Evolutionary conservation across 2,797 vertebrate species (phyloP).

Genomic region (Gymnothorax javanicus): DNA sequence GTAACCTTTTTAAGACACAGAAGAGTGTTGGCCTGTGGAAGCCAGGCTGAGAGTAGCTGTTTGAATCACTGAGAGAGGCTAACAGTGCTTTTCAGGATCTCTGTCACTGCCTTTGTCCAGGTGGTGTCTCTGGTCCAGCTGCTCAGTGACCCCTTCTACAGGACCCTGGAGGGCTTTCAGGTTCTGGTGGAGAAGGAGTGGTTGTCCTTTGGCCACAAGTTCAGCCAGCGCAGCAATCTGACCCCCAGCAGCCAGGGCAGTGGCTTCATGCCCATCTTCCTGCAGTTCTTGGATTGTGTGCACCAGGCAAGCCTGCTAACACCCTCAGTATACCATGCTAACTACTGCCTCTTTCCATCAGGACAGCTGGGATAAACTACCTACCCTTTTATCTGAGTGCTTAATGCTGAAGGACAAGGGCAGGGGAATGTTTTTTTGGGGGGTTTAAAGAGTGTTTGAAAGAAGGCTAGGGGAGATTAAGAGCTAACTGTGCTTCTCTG

Average conservation of each 20-base stretch:
- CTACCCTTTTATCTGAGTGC: conserved; percentile 47
- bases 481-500: conserved; percentile 51
- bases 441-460: conserved; percentile 55
- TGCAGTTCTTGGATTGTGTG: conserved; percentile 96
- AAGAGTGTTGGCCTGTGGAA: background rate
- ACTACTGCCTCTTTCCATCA: background rate
- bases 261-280: conserved; percentile 91
- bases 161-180: conserved; percentile 94
- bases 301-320: conserved; percentile 82
- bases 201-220: conserved; percentile 97
- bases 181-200: conserved; percentile 96
- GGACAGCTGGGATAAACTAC: background rate
- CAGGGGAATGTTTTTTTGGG: conserved; percentile 57
- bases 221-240: conserved; percentile 91
- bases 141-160: conserved; percentile 94
- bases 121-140: conserved; percentile 92
- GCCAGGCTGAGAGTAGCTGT: background rate
- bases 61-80: background rate
- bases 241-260: conserved; percentile 90
- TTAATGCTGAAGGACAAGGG: conserved; percentile 39
- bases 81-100: background rate
- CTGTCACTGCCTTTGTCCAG: conserved; percentile 63
- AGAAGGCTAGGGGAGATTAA: conserved; percentile 49
- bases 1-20: background rate
- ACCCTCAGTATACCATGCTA: background rate